Percentiles rank a stretch among this genome's conserved stretches.
Conservation (phyloP, 2,113 vertebrate species). For the Vicugna pacos region DNA sequence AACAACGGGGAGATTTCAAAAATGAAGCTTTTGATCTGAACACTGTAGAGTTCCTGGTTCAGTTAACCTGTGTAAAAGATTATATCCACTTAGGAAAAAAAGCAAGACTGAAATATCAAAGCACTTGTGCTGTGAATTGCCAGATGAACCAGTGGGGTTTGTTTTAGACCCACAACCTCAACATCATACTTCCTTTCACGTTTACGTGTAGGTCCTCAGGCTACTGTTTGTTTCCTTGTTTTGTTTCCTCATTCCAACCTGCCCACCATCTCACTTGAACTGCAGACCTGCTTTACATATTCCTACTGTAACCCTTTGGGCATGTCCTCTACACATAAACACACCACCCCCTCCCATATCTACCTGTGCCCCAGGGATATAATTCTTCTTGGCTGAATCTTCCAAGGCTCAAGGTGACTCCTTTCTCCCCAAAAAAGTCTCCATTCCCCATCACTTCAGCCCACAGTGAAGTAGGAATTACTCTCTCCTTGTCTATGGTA, state of each 20-base stretch:
- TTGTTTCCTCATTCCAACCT: neutral
- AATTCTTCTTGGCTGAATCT: neutral
- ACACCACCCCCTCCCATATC: neutral
- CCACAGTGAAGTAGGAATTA: neutral
- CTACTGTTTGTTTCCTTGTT: neutral
- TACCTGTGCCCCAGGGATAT: neutral
- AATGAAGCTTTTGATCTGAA: neutral
- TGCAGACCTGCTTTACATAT: neutral
- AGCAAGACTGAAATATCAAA: constrained; percentile 39
- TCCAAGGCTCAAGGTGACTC: neutral
- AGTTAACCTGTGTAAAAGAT: constrained; percentile 15
- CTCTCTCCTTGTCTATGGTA: neutral
- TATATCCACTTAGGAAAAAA: neutral
- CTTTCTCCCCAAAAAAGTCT: neutral
- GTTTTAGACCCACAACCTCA: neutral
- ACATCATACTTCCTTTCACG: neutral
- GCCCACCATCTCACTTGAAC: neutral
- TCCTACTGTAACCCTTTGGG: neutral
- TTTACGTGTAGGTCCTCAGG: neutral
- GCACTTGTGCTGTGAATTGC: neutral
- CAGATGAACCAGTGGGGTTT: neutral
- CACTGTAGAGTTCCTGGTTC: neutral
- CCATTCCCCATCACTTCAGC: neutral
- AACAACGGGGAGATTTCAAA: neutral
- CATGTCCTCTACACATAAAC: neutral